phyloP scores from a whole-genome alignment of 2,888 invertebrate species.

The Drosophila robusta region DNA sequence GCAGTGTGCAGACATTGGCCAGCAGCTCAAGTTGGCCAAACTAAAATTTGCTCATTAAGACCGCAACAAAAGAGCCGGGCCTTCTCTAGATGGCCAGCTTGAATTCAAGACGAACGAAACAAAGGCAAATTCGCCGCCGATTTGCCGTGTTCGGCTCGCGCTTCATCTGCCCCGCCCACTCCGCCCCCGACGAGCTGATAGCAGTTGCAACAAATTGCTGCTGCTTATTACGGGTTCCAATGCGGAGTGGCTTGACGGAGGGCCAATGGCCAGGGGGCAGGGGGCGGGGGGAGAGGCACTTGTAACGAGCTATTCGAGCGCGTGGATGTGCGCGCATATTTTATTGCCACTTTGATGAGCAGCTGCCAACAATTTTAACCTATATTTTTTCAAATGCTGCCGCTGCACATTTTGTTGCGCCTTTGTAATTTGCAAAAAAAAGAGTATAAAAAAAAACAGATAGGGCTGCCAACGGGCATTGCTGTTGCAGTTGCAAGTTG shows the following conservation, averaged over 20 bases:
- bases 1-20: constrained; percentile 5
- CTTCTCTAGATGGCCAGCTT: constrained; percentile 6
- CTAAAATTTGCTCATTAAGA: constrained; percentile 72
- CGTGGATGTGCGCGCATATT: constrained; percentile 62
- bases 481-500: constrained; percentile 46
- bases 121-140: constrained; percentile 16
- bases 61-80: constrained; percentile 66
- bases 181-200: constrained; percentile 2
- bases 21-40: constrained; percentile 32
- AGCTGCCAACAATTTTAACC: constrained; percentile 42
- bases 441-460: neutral
- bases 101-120: constrained; percentile 18
- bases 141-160: neutral
- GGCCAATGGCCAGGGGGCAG: too few species aligned
- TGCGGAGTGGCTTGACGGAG: neutral
- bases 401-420: constrained; percentile 29
- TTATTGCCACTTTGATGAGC: constrained; percentile 79
- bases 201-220: constrained; percentile 38
- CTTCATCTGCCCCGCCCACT: constrained; percentile 6
- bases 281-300: neutral
- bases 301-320: constrained; percentile 63
- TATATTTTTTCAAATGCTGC: constrained; percentile 46
- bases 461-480: constrained; percentile 4
- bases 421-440: constrained; percentile 53
- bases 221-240: constrained; percentile 44